Percentiles rank a stretch among this genome's conserved stretches.
phyloP scores from a whole-genome alignment of 92 coral and sea anemone genomes.

The Ricordea florida region DNA sequence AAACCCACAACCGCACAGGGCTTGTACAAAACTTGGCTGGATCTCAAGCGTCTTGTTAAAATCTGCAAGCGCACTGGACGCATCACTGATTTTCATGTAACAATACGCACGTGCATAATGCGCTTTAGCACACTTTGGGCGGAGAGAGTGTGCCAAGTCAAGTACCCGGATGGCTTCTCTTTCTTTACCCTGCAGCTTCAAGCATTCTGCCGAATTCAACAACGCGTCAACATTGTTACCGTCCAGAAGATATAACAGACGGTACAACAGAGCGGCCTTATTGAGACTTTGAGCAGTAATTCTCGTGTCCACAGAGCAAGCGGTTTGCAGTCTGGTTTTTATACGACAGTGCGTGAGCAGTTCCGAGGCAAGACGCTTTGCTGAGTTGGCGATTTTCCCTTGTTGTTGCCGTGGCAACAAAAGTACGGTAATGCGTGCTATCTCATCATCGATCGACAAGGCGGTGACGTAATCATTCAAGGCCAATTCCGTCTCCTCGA shows the following conservation, averaged over 20 bases:
- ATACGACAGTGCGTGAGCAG: conserved; percentile 60
- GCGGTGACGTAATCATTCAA: conserved; percentile 71
- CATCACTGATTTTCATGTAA: conserved; percentile 61
- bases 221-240: conserved; percentile 78
- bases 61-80: conserved; percentile 74
- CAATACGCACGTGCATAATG: conserved; percentile 84
- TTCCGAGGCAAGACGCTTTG: conserved; percentile 58
- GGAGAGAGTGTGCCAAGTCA: conserved; percentile 26
- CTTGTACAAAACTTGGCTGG: conserved; percentile 71
- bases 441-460: conserved; percentile 50
- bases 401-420: conserved; percentile 57
- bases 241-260: conserved; percentile 69
- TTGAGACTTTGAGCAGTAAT: conserved; percentile 48
- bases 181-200: conserved; percentile 68
- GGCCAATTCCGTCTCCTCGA: conserved; percentile 61
- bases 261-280: conserved; percentile 70
- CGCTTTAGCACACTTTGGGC: conserved; percentile 62
- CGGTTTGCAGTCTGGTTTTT: conserved; percentile 44
- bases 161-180: conserved; percentile 72
- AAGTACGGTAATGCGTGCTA: conserved; percentile 50
- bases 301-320: conserved; percentile 62
- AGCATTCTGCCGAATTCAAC: conserved; percentile 81
- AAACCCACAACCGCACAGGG: conserved; percentile 78
- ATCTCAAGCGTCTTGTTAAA: conserved; percentile 69
- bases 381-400: conserved; percentile 22